These are phyloP conservation scores for Solenopsis invicta DNA, from an alignment of 1,140 invertebrate genomes.

Conservation along the genomic window DNA sequence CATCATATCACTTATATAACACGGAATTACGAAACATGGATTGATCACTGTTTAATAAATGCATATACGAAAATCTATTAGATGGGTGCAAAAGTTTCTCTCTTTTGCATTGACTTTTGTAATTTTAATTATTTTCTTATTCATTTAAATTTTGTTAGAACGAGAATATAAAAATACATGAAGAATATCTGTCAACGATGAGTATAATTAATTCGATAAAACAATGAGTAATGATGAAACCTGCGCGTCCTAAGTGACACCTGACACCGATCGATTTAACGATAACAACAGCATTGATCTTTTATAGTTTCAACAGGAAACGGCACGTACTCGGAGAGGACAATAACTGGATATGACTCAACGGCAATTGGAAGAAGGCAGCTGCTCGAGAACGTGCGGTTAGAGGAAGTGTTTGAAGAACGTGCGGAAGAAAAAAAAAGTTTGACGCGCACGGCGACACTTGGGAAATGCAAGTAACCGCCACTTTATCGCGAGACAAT, in stretches of 20 bases:
- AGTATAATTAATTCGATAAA: neutral
- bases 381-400: conserved; percentile 58
- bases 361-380: conserved; percentile 53
- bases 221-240: conserved; percentile 46
- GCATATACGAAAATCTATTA: neutral
- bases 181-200: conserved; percentile 20
- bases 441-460: conserved; percentile 46
- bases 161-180: conserved; percentile 29
- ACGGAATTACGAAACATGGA: neutral
- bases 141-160: neutral
- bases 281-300: conserved; percentile 43
- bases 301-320: conserved; percentile 50
- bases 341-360: conserved; percentile 62
- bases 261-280: conserved; percentile 45
- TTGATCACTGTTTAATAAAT: neutral
- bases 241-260: conserved; percentile 9
- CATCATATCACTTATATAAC: neutral
- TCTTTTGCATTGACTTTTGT: no score
- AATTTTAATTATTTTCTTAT: neutral
- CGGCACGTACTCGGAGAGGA: conserved; percentile 16
- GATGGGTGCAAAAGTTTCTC: no score
- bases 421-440: conserved; percentile 59
- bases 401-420: conserved; percentile 53
- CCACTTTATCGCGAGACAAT: conserved; percentile 61
- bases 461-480: conserved; percentile 67